phyloP scores from a whole-genome alignment of 1,140 invertebrate genomes.

The Pogonognathellus flavescens region DNA sequence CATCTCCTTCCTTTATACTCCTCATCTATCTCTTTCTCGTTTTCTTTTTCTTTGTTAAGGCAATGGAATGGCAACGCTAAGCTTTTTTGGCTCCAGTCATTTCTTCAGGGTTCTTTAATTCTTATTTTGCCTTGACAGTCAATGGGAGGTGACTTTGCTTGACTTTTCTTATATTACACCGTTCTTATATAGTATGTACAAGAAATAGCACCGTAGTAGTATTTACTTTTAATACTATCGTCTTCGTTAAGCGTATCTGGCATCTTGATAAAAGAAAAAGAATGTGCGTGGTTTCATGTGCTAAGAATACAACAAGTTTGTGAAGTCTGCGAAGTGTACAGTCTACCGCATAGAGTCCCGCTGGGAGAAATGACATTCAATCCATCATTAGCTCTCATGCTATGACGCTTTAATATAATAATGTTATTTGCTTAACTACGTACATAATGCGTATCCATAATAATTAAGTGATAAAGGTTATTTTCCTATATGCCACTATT shows the following conservation, averaged over 20 bases:
- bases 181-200: too few species aligned
- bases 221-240: too few species aligned
- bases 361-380: conserved; percentile 31
- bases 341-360: neutral
- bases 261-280: too few species aligned
- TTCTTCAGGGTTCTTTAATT: conserved; percentile 7
- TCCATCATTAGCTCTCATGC: conserved; percentile 40
- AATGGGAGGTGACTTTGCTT: neutral
- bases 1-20: conserved; percentile 2
- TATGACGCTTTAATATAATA: conserved; percentile 37
- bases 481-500: neutral
- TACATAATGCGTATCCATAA: neutral
- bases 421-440: conserved; percentile 40
- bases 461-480: conserved; percentile 41
- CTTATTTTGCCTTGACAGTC: conserved; percentile 1
- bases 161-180: neutral
- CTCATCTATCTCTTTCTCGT: neutral
- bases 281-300: too few species aligned
- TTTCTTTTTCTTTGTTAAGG: neutral
- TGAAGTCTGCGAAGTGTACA: neutral
- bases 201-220: too few species aligned
- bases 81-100: conserved; percentile 9
- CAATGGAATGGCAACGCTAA: neutral
- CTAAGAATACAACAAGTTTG: too few species aligned
- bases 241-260: too few species aligned